Conservation (phyloP, 2,113 vertebrate genomes). For the Tupaia tana region DNA sequence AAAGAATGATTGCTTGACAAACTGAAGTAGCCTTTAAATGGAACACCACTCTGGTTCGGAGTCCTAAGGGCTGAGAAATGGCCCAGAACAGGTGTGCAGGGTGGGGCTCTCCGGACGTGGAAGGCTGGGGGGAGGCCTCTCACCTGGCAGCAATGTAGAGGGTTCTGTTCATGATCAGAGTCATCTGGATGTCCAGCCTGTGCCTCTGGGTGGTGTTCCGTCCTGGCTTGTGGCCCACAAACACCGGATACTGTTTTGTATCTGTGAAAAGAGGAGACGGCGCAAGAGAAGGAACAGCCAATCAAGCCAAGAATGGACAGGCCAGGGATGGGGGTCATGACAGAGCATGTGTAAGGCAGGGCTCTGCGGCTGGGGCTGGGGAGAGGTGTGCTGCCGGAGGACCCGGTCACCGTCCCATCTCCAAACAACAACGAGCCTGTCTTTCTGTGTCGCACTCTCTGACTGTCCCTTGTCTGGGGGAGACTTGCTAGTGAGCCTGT, state of each 20-base stretch:
- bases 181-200: slow-evolving; percentile 98
- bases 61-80: slow-evolving; percentile 12
- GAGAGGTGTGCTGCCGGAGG: not conserved
- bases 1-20: slow-evolving; percentile 45
- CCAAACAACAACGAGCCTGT: slow-evolving; percentile 55
- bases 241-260: slow-evolving; percentile 98
- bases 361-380: no score
- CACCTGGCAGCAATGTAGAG: slow-evolving; percentile 97
- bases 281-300: slow-evolving; percentile 50
- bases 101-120: no score
- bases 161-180: slow-evolving; percentile 96
- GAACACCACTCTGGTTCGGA: not conserved
- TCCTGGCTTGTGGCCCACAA: slow-evolving; percentile 99
- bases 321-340: not conserved
- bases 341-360: no score
- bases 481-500: no score
- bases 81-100: rapidly evolving
- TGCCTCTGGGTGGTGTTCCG: slow-evolving; percentile 97
- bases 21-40: not conserved
- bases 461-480: not conserved
- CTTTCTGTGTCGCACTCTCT: slow-evolving; percentile 49
- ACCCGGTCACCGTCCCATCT: slow-evolving; percentile 62
- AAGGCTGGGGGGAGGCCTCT: slow-evolving; percentile 67
- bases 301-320: slow-evolving; percentile 61
- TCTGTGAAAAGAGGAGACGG: slow-evolving; percentile 87